Evolutionary conservation across 2,113 vertebrate genomes (phyloP).

Genomic region (Damaliscus lunatus): DNA sequence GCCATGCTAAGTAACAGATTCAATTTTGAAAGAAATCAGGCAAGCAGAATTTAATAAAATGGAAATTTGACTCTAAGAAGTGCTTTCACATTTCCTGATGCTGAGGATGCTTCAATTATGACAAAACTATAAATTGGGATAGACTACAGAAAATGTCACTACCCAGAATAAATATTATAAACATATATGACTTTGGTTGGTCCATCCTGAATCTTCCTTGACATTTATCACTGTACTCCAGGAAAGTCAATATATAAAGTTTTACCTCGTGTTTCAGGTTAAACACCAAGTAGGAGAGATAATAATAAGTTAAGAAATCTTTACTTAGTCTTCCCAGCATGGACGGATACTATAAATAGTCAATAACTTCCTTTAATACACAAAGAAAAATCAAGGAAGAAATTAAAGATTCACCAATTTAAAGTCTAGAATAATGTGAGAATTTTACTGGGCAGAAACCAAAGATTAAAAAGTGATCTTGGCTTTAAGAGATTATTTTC

Average conservation of each 20-base stretch:
- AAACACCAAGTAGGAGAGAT: neutral
- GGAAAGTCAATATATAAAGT: neutral
- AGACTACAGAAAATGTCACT: neutral
- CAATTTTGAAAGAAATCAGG: constrained; percentile 36
- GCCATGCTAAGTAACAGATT: constrained; percentile 40
- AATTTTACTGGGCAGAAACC: neutral
- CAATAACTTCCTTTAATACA: neutral
- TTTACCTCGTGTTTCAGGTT: neutral
- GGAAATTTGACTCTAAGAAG: constrained; percentile 36
- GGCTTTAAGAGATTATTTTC: neutral
- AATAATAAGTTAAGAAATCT: neutral
- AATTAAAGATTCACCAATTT: neutral
- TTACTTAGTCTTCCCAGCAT: neutral
- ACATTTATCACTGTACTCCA: neutral
- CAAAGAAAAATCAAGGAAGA: constrained; percentile 1
- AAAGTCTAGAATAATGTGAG: neutral
- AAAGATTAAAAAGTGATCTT: neutral
- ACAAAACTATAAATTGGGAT: neutral
- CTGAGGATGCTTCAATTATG: neutral
- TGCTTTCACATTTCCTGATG: neutral
- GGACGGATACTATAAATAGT: neutral
- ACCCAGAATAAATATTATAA: neutral
- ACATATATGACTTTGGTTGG: neutral
- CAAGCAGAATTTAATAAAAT: constrained; percentile 54
- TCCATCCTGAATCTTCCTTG: neutral